Evolutionary conservation across 2,113 vertebrate genomes (phyloP), one percentile per base, ranked within the genome.

Genomic region (Paramisgurnus dabryanus): DNA sequence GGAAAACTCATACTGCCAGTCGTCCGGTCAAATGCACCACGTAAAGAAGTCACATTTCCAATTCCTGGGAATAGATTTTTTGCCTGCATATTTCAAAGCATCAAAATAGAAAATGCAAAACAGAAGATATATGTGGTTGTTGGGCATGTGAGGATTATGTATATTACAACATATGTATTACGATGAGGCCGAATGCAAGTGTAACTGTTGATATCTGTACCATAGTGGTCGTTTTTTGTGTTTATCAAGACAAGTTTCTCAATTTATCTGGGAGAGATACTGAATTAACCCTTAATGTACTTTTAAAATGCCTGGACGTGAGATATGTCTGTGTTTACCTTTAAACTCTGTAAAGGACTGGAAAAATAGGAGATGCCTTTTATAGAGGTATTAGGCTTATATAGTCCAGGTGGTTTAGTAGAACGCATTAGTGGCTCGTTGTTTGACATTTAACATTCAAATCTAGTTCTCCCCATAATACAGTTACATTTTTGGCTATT

Each of bases 171-270:
- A 88, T 80, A 86, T 88, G 84, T 86, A 87, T 80, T 87, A 89
- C 86, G 87, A 87, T 85, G 84, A 82, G 86, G 70, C 57, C 72
- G 84, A 91, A 90, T 91, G 89, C 89, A 89, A 90, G 80, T 90
- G 86, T 88, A 88, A 87, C 87, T 87, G 86, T 87, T 86, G 71
- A 88, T 90, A 90, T 87, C 82, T 93, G 88, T 91, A 87, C 86
- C 88, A 90, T 90, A 87, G 87, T 85, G 80, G 88, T 91, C 70
- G 84, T 87, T 90, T 91, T 40, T 49, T 34, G 58, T 76, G 85
- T 88, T 87, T 86, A 88, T 86, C 87, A 66, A 82, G 84, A 84
- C 80, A 82, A 82, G 69, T 85, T 82, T 82, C 73, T 87, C 78
- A 87, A 86, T 90, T 88, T 80, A 85, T 87, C 77, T 41, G 60